These are phyloP conservation scores for Eubasilissa regina DNA, from an alignment of 1,140 invertebrate species.

Conservation along the genomic window DNA sequence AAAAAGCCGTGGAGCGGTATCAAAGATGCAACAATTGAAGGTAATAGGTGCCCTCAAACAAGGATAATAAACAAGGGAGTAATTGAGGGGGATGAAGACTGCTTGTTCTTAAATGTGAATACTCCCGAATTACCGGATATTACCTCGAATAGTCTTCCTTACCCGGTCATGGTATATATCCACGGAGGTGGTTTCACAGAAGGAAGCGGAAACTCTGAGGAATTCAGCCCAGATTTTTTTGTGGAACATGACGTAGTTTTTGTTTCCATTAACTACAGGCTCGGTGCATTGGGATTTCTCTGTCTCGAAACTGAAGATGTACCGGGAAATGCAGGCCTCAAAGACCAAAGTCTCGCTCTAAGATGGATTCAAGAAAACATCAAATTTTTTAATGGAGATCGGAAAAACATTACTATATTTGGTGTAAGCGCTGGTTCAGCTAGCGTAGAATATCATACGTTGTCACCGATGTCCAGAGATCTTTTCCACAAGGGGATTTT, in stretches of 20 bases:
- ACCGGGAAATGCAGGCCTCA: conserved; percentile 58
- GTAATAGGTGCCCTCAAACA: conserved; percentile 50
- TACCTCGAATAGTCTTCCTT: conserved; percentile 48
- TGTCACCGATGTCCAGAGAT: conserved; percentile 44
- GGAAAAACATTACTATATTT: conserved; percentile 65
- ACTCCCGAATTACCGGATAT: conserved; percentile 65
- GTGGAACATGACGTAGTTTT: conserved; percentile 70
- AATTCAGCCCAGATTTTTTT: conserved; percentile 63
- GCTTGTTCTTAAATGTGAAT: conserved; percentile 79
- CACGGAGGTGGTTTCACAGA: conserved; percentile 67
- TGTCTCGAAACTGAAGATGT: conserved; percentile 70
- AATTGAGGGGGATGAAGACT: conserved; percentile 75
- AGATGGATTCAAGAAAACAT: conserved; percentile 73
- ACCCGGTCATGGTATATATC: conserved; percentile 64
- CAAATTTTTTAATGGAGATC: conserved; percentile 67
- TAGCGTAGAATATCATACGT: conserved; percentile 48
- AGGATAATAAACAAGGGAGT: not conserved
- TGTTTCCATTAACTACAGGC: conserved; percentile 69
- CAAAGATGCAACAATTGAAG: conserved; percentile 63
- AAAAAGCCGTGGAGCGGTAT: conserved; percentile 64
- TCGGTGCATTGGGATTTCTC: conserved; percentile 72
- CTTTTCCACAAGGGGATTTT: conserved; percentile 52
- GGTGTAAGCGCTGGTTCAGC: conserved; percentile 62
- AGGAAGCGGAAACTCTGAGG: conserved; percentile 55
- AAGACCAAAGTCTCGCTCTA: conserved; percentile 59